phyloP scores from a whole-genome alignment of 2,113 vertebrate species.

The Poecilia latipinna region DNA sequence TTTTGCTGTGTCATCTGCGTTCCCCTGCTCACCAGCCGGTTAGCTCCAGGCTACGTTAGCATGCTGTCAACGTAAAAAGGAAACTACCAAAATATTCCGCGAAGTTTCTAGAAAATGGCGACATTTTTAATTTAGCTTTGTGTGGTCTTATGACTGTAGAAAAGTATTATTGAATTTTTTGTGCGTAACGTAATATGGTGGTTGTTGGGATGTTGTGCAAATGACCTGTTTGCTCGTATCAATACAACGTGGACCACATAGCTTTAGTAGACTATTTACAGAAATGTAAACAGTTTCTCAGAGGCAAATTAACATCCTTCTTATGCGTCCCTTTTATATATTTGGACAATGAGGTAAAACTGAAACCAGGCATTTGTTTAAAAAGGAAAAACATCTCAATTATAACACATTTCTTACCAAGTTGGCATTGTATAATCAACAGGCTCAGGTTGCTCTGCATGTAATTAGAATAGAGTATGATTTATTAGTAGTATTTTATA shows the following conservation, averaged over 20 bases:
- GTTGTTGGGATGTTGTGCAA: background rate
- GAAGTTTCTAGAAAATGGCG: constrained; percentile 32
- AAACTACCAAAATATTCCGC: constrained; percentile 21
- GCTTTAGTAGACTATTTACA: no score
- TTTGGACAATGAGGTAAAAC: no score
- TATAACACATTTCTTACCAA: no score
- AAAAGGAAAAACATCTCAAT: no score
- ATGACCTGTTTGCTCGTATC: constrained; percentile 5
- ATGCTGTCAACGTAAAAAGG: constrained; percentile 51
- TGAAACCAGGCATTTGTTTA: no score
- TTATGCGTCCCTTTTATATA: no score
- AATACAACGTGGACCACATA: background rate
- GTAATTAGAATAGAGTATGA: no score
- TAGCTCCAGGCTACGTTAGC: constrained; percentile 58
- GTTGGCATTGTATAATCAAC: no score
- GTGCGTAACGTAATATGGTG: background rate
- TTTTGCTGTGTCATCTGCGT: constrained; percentile 86
- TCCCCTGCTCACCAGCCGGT: constrained; percentile 45
- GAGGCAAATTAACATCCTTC: background rate
- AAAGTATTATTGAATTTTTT: background rate
- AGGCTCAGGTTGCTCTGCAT: no score
- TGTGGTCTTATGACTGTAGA: background rate
- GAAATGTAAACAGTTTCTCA: background rate
- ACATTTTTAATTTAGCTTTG: background rate
- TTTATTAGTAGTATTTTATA: no score